Evolutionary conservation across 2,797 vertebrate genomes (phyloP).

Genomic region (Urocyon cinereoargenteus): DNA sequence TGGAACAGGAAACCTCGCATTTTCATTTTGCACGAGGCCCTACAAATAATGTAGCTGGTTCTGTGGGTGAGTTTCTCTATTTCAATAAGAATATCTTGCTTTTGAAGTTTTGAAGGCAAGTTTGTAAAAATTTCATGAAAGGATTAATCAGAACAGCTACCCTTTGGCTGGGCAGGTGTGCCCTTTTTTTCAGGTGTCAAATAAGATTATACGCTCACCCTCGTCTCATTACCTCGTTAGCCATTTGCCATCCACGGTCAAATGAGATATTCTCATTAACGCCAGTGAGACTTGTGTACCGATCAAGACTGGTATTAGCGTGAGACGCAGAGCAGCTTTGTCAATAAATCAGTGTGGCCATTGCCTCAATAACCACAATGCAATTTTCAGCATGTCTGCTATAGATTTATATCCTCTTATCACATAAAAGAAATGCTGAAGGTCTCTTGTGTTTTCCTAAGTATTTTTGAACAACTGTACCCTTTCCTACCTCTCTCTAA

Average conservation of each 20-base stretch:
- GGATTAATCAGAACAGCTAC: slow-evolving; percentile 33
- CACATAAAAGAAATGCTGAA: slow-evolving; percentile 43
- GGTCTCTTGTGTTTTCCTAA: slow-evolving; percentile 40
- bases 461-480: slow-evolving; percentile 48
- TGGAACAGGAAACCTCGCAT: neutral
- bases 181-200: slow-evolving; percentile 39
- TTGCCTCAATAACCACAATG: slow-evolving; percentile 49
- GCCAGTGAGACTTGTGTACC: neutral
- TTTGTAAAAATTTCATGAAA: slow-evolving; percentile 61
- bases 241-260: neutral
- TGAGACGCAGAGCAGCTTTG: slow-evolving; percentile 43
- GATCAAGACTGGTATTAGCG: slow-evolving; percentile 45
- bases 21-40: slow-evolving; percentile 6
- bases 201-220: neutral
- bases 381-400: slow-evolving; percentile 60
- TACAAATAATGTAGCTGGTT: neutral
- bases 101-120: slow-evolving; percentile 18
- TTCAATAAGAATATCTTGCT: slow-evolving; percentile 11
- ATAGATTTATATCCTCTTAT: slow-evolving; percentile 60
- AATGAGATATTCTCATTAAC: slow-evolving; percentile 34
- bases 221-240: slow-evolving; percentile 44
- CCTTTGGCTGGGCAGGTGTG: neutral
- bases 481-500: slow-evolving; percentile 38
- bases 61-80: neutral
- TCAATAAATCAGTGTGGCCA: slow-evolving; percentile 62